Conservation (phyloP, 2,888 invertebrate genomes). For the Cybosia mesomella region DNA sequence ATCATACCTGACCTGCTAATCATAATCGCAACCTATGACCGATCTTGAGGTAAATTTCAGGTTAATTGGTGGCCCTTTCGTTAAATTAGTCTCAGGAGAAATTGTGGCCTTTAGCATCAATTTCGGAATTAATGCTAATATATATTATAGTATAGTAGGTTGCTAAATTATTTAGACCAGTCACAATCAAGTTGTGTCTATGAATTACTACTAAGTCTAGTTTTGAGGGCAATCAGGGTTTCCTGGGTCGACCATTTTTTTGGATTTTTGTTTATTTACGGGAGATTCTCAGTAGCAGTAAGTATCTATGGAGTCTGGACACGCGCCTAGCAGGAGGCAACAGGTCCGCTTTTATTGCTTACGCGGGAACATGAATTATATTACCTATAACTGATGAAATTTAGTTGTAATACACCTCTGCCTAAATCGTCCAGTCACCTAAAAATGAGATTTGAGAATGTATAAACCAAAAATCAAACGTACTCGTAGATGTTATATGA, state of each 20-base stretch:
- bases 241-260: not conserved
- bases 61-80: slow-evolving; percentile 37
- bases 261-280: not conserved
- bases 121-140: not conserved
- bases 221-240: not conserved
- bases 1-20: slow-evolving; percentile 76
- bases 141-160: not conserved
- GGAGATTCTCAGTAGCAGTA: not conserved
- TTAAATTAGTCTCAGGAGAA: slow-evolving; percentile 15
- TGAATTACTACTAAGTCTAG: not conserved
- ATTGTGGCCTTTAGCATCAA: not conserved
- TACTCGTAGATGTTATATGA: too few species aligned
- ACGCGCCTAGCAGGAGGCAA: not conserved
- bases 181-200: not conserved
- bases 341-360: not conserved
- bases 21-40: slow-evolving; percentile 58
- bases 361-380: too few species aligned
- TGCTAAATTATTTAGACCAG: not conserved
- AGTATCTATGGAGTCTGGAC: not conserved
- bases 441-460: too few species aligned
- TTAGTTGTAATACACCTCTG: too few species aligned
- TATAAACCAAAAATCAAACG: too few species aligned
- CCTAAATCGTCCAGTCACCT: too few species aligned
- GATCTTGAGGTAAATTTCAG: slow-evolving; percentile 46
- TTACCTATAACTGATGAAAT: too few species aligned